Conservation (phyloP, 2,888 invertebrate species). For the Odontocolon sp. region DNA sequence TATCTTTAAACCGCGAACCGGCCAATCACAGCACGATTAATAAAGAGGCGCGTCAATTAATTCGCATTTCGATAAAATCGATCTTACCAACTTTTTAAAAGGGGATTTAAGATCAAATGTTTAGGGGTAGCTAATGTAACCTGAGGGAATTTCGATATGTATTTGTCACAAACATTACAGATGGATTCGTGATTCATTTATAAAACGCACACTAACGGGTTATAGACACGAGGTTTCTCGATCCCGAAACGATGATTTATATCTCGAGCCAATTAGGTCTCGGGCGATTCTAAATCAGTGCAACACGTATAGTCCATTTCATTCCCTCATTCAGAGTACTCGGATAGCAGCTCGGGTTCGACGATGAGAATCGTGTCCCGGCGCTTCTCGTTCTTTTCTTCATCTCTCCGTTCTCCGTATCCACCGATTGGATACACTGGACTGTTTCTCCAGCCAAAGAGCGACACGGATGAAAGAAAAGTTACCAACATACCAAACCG, state of each 20-base stretch:
- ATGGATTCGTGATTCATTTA: constrained; percentile 13
- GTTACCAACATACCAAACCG: constrained; percentile 15
- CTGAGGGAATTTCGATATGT: no score
- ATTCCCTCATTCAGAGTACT: constrained; percentile 36
- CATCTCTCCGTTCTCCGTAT: constrained; percentile 7
- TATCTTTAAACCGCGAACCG: no score
- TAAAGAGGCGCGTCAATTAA: no score
- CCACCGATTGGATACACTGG: no score
- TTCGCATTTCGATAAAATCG: no score
- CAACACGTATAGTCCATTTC: constrained; percentile 64
- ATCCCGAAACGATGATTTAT: constrained; percentile 63
- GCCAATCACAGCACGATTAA: no score
- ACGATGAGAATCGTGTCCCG: constrained; percentile 14
- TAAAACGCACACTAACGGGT: neutral
- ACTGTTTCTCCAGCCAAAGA: neutral
- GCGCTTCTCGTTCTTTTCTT: constrained; percentile 5
- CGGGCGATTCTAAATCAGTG: constrained; percentile 63
- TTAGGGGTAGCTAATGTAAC: no score
- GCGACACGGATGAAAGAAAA: neutral
- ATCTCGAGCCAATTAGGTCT: constrained; percentile 62
- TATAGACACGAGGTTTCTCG: constrained; percentile 23
- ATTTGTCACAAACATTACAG: constrained; percentile 27
- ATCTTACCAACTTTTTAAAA: no score
- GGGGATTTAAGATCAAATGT: no score
- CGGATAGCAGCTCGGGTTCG: neutral